These are phyloP conservation scores for Manis crassicaudata DNA, from an alignment of 2,797 vertebrate genomes.

Conservation along the genomic window DNA sequence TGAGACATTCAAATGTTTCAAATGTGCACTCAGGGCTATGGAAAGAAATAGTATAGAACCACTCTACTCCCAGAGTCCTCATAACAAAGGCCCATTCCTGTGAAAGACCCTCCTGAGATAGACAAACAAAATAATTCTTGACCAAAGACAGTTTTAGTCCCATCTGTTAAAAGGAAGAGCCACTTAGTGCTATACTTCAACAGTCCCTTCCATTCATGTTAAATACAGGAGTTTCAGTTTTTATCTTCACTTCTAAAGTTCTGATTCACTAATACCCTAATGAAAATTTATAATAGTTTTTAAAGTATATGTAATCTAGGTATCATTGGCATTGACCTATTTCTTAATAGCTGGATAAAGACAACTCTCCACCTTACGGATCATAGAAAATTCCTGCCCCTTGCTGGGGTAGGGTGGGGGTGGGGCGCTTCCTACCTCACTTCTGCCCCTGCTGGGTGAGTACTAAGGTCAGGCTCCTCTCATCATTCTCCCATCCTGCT, in stretches of 20 bases:
- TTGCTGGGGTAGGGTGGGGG: background rate
- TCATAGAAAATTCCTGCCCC: background rate
- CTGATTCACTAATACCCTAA: slow-evolving; percentile 12
- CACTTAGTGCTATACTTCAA: slow-evolving; percentile 25
- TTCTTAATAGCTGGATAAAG: slow-evolving; percentile 42
- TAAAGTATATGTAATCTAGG: slow-evolving; percentile 14
- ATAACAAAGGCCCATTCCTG: slow-evolving; percentile 15
- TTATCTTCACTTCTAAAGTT: slow-evolving; percentile 55
- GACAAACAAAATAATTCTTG: slow-evolving; percentile 27
- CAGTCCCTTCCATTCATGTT: background rate
- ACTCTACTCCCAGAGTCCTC: background rate
- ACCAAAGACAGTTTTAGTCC: slow-evolving; percentile 35
- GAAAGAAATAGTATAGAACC: slow-evolving; percentile 22
- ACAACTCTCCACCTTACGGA: background rate
- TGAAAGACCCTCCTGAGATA: slow-evolving; percentile 41
- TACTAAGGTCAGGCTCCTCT: background rate
- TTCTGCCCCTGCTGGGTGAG: background rate
- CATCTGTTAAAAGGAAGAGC: slow-evolving; percentile 13
- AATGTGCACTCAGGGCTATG: background rate
- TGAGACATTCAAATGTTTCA: background rate
- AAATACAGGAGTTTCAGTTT: slow-evolving; percentile 42
- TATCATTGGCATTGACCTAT: slow-evolving; percentile 37
- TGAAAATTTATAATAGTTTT: slow-evolving; percentile 22
- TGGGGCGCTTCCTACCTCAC: background rate
- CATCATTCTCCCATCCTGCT: background rate